Evolutionary conservation across 1,140 invertebrate genomes (phyloP), one percentile per base, ranked within the genome.

Genomic region (Araneus ventricosus): DNA sequence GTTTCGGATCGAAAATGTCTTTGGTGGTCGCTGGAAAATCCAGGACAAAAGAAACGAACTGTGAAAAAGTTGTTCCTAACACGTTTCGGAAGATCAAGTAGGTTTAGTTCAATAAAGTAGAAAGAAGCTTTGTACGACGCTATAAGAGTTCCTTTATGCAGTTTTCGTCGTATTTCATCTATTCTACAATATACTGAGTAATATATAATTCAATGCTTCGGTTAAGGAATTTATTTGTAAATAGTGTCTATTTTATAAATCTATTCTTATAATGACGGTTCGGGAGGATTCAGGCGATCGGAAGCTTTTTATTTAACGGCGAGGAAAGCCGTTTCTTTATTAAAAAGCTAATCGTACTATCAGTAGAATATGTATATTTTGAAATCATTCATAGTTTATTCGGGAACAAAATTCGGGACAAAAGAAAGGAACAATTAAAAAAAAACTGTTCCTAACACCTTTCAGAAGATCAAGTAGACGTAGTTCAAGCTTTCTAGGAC

Each of bases 1-100:
- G 79, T 90, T 90, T 90, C 34, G 20, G 57, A 67, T 41, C 2
- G 75, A 82, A 90, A 84, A 22, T 24, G 52, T 34, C 67, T 84
- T 63, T 27, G 57, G 79, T 80, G 30, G 37, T n/a, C 52, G 41
- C 52, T 59, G 41, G 7, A 82, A 90, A 84, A 61, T 10, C 20
- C 41, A 6, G 17, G 41, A 90, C 52, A 90, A 80, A 67, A 88
- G 86, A 70, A 67, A 67, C 24, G 39, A 52, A 52, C 8, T 24
- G 24, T 82, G 80, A 52, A 45, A 82, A 82, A 75, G 70, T 75
- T 75, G 14, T 75, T 75, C 20, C 34, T 75, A 75, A 75, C 70
- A 34, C 30, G 34, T 20, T 34, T 75, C 70, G 30, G 70, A 75
- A 75, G 70, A 75, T 75, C 70, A 75, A 75, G 27, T 75, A 30